phyloP scores from a whole-genome alignment of 1,140 invertebrate species.

The Pseudomyrmex concolor region DNA sequence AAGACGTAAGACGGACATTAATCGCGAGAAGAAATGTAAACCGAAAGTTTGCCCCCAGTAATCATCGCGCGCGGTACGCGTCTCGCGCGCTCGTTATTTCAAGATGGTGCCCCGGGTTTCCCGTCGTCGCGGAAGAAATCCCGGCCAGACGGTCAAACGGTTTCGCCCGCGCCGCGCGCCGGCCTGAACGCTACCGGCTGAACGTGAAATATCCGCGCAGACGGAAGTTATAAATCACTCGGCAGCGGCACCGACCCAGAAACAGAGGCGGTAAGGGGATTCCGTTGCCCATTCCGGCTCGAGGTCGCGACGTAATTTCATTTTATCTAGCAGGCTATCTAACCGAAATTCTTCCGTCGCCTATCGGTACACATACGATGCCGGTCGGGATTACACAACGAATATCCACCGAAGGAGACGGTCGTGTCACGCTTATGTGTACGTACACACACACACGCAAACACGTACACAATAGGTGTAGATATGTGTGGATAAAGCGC shows the following conservation, averaged over 20 bases:
- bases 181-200: constrained; percentile 43
- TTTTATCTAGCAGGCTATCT: constrained; percentile 77
- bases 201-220: constrained; percentile 72
- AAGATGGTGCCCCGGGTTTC: constrained; percentile 45
- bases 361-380: background rate
- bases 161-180: constrained; percentile 50
- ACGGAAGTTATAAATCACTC: constrained; percentile 80
- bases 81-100: constrained; percentile 56
- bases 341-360: constrained; percentile 66
- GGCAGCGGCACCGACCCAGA: constrained; percentile 73
- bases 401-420: background rate
- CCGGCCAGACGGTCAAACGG: constrained; percentile 71
- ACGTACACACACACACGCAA: background rate
- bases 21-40: constrained; percentile 40
- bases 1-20: background rate
- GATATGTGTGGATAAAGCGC: background rate
- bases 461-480: too few relatives aligned
- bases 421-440: background rate
- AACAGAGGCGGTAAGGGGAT: constrained; percentile 68
- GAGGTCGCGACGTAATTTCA: constrained; percentile 76
- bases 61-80: constrained; percentile 30
- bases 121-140: constrained; percentile 24
- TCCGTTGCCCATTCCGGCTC: constrained; percentile 58
- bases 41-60: constrained; percentile 38
- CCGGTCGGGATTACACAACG: background rate